Evolutionary conservation across 2,888 invertebrate genomes (phyloP), one percentile per base, ranked within the genome.

Genomic region (Ornithoptera priamus): DNA sequence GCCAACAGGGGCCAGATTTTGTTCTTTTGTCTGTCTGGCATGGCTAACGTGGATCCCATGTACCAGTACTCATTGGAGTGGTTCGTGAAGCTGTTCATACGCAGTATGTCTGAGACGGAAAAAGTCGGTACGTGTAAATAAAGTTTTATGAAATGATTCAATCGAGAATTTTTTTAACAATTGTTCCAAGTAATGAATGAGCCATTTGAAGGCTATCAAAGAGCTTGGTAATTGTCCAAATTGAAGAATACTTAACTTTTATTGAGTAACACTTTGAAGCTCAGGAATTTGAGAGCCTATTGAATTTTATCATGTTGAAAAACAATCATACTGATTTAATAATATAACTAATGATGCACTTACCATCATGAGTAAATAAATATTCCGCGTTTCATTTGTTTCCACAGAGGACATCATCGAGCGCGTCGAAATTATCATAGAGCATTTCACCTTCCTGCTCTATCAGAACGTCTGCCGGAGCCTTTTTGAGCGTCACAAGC

Each of bases 31-130:
- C 93, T 98, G 17, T 95, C 96, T 0, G 97, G 98, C 82, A 93
- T 98, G 82, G 95, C 97, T 59, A 95, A 95, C 78, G 95, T 98
- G 39, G 98, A 98, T 85, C 97, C 97, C 18, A 98, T 98, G 98
- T 98, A 98, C 87, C 98, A 98, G 85, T 98, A 98, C 86, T 98
- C 98, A 0, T 92, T 98, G 22, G 96, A 96, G 80, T 98, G 98
- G 98, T 98, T 97, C 83, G 95, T 97, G 77, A 94, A 94, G 73
- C 95, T 98, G 65, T 97, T 96, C 82, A 86, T 95, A 17, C 93
- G 94, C 68, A 95, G 96, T 77, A 97, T 97, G 93, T 93, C 95
- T 0, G 94, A 94, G 74, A 94, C 95, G 0, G 95, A 95, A 75
- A 94, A 94, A 72, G 94, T 94, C 72, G 94, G 95, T 95, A 59